phyloP scores from a whole-genome alignment of 1,140 invertebrate genomes.

The fruit fly (Drosophila melanogaster) region Release_6_plus_ISO1_MT NT_037436.4:12046501-12047000 shows the following conservation, averaged over 20 bases:
- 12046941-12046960: slow-evolving; percentile 41
- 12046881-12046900: slow-evolving; percentile 6
- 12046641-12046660: slow-evolving; percentile 40
- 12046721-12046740: slow-evolving; percentile 26
- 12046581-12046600: slow-evolving; percentile 38
- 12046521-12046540: slow-evolving; percentile 4
- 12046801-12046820: slow-evolving; percentile 48
- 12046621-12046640: slow-evolving; percentile 35
- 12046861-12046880: slow-evolving; percentile 47
- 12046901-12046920: slow-evolving; percentile 9
- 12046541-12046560: slow-evolving; percentile 9
- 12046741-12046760: background rate
- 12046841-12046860: slow-evolving; percentile 41
- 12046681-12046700: slow-evolving; percentile 62
- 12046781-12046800: slow-evolving; percentile 71
- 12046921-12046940: slow-evolving; percentile 23
- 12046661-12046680: slow-evolving; percentile 64
- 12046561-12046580: slow-evolving; percentile 10
- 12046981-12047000: slow-evolving; percentile 37
- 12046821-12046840: slow-evolving; percentile 9
- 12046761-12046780: slow-evolving; percentile 48
- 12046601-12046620: slow-evolving; percentile 71
- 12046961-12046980: slow-evolving; percentile 39
- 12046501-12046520: slow-evolving; percentile 36
- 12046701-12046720: slow-evolving; percentile 59